Evolutionary conservation across 2,113 vertebrate species (phyloP), one percentile per base, ranked within the genome.

Genomic region (Bubo bubo): DNA sequence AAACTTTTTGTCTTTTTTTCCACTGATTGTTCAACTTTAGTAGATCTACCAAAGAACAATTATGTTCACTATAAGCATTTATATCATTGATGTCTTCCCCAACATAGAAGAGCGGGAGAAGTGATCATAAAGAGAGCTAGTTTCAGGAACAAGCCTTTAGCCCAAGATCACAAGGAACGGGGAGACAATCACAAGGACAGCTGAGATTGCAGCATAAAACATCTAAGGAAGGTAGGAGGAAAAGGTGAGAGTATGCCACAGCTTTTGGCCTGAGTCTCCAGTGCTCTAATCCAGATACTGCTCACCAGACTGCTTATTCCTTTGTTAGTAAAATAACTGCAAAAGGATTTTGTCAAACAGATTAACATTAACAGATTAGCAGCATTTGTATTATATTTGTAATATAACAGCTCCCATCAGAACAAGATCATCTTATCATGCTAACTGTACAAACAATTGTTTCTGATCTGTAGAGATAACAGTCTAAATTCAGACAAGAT

Each of bases 401-500:
- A 21, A 64, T 60, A 60, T 47, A 95, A 68, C 43, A 59, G 37
- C 43, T 81, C 43, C 35, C 0, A 0, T 80, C 77, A 93, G 84
- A 76, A 73, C 64, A 91, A 91, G 87, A 68, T 39, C 76, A 74
- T 81, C 62, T 56, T 23, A 55, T 84, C 68, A 47, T 35, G 30
- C 21, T 59, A 79, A 68, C 67, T 76, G 76, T 93, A 56, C 56
- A 85, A 91, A 88, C 53, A 77, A 93, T 73, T 34, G 10, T 49
- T 86, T 84, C 68, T 88, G 68, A 71, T 77, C 63, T 91, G 52
- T 66, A 52, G 37, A 81, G 79, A 53, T 88, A 82, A 79, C 13
- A 37, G n/a, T 67, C 22, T 88, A 70, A 92, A 86, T 86, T 79
- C 93, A 97, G 88, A 88, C 37, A 59, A 5, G 79, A 79, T 83